phyloP scores from a whole-genome alignment of 2,797 vertebrate genomes.

The Parambassis ranga region DNA sequence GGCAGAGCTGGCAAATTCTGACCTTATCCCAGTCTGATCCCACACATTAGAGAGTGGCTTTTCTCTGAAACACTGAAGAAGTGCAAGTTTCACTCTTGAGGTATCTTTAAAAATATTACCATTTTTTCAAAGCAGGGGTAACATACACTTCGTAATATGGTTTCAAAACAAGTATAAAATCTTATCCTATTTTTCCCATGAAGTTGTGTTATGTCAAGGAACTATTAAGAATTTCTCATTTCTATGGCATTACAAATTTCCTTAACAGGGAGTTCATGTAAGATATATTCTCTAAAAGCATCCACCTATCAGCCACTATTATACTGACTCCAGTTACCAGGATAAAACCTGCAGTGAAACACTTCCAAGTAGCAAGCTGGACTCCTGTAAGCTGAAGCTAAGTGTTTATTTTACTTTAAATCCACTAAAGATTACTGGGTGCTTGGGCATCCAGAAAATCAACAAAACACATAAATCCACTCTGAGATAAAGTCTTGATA shows the following conservation, averaged over 20 bases:
- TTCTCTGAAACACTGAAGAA: slow-evolving; percentile 29
- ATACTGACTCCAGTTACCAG: neutral
- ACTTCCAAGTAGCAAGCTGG: neutral
- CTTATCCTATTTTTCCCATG: neutral
- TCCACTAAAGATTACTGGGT: slow-evolving; percentile 31
- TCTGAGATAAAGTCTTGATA: slow-evolving; percentile 20
- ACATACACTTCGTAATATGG: neutral
- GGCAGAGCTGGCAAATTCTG: slow-evolving; percentile 40
- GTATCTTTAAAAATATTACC: slow-evolving; percentile 7
- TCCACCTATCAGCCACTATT: neutral
- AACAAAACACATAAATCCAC: slow-evolving; percentile 30
- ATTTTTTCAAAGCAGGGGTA: neutral
- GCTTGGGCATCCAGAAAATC: slow-evolving; percentile 13
- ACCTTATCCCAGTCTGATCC: slow-evolving; percentile 48
- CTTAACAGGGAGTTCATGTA: neutral
- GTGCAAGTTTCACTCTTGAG: slow-evolving; percentile 31
- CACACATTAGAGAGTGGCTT: slow-evolving; percentile 43
- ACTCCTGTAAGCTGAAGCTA: slow-evolving; percentile 7
- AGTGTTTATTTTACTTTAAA: slow-evolving; percentile 56
- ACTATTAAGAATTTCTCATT: neutral
- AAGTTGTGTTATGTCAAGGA: neutral
- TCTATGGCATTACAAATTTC: neutral
- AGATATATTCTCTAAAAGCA: neutral
- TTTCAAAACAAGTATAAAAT: neutral
- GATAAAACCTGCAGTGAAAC: neutral